Base-by-base conservation (phyloP, 2,113 vertebrate genomes). In the Paracyprichromis sp. region DNA sequence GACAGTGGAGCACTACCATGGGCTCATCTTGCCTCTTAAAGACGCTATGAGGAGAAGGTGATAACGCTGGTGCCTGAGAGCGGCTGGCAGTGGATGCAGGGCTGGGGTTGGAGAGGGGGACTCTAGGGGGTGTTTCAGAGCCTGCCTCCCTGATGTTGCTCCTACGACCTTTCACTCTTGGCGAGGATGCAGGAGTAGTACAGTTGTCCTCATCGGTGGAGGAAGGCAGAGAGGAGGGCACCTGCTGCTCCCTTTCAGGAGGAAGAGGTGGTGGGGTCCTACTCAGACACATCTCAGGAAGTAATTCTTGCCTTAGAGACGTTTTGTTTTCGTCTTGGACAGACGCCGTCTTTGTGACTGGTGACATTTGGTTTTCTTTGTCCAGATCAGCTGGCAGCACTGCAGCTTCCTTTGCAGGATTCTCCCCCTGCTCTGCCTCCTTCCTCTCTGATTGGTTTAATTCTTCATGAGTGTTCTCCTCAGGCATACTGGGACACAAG, bases 131-230 rank as follows among this genome's bases (percentile, higher is more conserved):
- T 6, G 95, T 96, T 82, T 99, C 97, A 21, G 93, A 81, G 7
- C 91, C 93, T 0, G 88, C 14, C 71, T 98, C 98, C 93, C 95
- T 98, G 92, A 95, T 94, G 85, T 95, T 97, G 84, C 94, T 95
- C 92, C 97, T 96, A 40, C 97, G 97, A 40, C 96, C 97, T 95
- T 97, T 99, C 8, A 93, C 94, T 88, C 97, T 98, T 11, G 97
- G 97, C n/a, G 97, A 97, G 57, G 89, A 83, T 16, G 85, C n/a
- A 19, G 90, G 61, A 3, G 83, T n/a, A 9, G 73, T 34, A 31
- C 38, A 95, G 84, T 96, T 95, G 80, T 97, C 97, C 89, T 97
- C 96, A 54, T 94, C 8, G 1, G 21, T 12, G 0, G 76, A 11
- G 4, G n/a, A 82, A 1, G 86, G 82, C 1, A 79, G 73, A 14